Conservation (phyloP, 2,888 invertebrate species). For the Phanerotoma sp. region DNA sequence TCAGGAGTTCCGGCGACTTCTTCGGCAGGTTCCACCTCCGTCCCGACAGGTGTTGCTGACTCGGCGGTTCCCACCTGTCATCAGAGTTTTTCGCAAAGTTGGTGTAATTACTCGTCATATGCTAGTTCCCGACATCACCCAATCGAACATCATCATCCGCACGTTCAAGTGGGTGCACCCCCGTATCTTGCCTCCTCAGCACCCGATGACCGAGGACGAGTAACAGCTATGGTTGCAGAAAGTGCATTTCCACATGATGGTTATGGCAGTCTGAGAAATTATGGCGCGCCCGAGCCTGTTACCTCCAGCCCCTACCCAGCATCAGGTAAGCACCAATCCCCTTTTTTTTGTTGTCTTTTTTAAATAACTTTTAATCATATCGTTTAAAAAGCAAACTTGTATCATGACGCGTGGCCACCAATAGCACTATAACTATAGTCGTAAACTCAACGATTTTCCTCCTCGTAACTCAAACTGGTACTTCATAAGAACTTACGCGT, state of each 20-base stretch:
- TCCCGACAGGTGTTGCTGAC: constrained; percentile 58
- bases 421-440: constrained; percentile 35
- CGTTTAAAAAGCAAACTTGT: constrained; percentile 2
- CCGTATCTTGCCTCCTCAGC: constrained; percentile 66
- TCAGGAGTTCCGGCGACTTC: constrained; percentile 59
- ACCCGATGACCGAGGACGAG: constrained; percentile 70
- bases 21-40: constrained; percentile 58
- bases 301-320: constrained; percentile 77
- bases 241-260: constrained; percentile 73
- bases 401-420: constrained; percentile 16
- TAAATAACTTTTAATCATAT: background rate
- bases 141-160: constrained; percentile 65
- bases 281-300: constrained; percentile 70
- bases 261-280: constrained; percentile 71
- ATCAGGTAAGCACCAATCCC: constrained; percentile 67
- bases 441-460: constrained; percentile 44
- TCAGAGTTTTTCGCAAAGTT: constrained; percentile 70
- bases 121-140: constrained; percentile 64
- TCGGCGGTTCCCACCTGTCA: constrained; percentile 66
- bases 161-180: constrained; percentile 61
- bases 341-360: constrained; percentile 5
- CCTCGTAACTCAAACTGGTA: constrained; percentile 41
- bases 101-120: constrained; percentile 73
- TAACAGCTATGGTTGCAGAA: constrained; percentile 62
- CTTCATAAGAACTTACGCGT: constrained; percentile 28